phyloP scores from a whole-genome alignment of 1,140 invertebrate species.

The Cheumatopsyche charites region DNA sequence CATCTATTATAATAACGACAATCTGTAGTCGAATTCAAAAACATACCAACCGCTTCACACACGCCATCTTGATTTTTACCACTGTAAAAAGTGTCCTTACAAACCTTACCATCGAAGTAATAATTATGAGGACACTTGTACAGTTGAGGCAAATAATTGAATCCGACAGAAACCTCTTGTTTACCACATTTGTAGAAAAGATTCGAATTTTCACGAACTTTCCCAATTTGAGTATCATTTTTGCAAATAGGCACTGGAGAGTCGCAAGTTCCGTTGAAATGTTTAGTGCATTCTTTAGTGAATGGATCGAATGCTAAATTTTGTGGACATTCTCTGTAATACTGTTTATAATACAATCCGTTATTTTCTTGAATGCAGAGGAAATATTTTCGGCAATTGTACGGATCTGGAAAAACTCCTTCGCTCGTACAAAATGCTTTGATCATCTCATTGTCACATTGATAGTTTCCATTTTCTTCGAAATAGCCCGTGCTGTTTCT shows the following conservation, averaged over 20 bases:
- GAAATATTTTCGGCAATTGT: conserved; percentile 55
- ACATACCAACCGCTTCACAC: conserved; percentile 50
- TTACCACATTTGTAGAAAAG: neutral
- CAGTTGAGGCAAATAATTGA: neutral
- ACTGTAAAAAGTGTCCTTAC: conserved; percentile 51
- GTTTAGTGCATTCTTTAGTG: neutral
- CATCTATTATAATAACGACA: too few species aligned
- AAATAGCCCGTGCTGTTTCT: too few species aligned
- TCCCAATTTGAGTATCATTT: neutral
- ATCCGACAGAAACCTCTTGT: neutral
- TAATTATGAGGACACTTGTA: neutral
- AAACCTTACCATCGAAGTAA: neutral
- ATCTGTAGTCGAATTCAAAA: neutral
- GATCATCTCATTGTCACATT: too few species aligned
- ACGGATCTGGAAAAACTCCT: conserved; percentile 55
- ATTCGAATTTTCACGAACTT: neutral
- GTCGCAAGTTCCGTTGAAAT: neutral
- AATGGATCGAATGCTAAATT: conserved; percentile 12
- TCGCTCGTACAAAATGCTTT: too few species aligned
- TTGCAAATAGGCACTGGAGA: neutral
- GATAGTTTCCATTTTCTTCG: neutral
- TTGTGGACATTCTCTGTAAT: neutral
- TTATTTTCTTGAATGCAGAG: conserved; percentile 48
- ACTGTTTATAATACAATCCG: neutral
- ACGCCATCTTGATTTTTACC: conserved; percentile 56